Evolutionary conservation across 2,113 vertebrate species (phyloP).

Genomic region (Callipepla squamata): DNA sequence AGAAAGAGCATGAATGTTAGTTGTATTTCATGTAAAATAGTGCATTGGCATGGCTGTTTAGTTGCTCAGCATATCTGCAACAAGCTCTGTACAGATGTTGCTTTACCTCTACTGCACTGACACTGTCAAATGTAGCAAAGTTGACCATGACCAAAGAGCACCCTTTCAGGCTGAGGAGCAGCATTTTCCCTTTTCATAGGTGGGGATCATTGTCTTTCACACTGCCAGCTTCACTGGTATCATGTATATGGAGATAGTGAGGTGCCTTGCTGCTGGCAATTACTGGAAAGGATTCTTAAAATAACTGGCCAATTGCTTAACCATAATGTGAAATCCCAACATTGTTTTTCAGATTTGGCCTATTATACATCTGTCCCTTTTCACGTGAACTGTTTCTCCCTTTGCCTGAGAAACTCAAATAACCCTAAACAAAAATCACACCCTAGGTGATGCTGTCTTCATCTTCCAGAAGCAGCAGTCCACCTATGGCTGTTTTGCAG

Average conservation of each 20-base stretch:
- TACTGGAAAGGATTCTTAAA: not conserved
- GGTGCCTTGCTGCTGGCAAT: not conserved
- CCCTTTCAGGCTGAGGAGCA: not conserved
- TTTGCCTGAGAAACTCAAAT: not conserved
- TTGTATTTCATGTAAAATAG: not conserved
- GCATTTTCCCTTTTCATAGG: not conserved
- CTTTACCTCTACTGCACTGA: not conserved
- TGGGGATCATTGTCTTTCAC: not conserved
- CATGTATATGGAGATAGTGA: not conserved
- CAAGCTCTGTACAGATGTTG: not conserved
- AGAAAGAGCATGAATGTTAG: accelerated
- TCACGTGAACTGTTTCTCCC: not conserved
- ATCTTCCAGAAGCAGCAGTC: not conserved
- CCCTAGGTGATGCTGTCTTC: not conserved
- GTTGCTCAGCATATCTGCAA: not conserved
- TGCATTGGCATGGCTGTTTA: accelerated
- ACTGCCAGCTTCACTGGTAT: not conserved
- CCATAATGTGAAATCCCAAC: not conserved
- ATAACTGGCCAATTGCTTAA: not conserved
- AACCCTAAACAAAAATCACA: not conserved
- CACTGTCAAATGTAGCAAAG: not conserved
- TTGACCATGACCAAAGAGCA: not conserved
- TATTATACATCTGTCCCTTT: not conserved
- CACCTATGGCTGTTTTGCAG: not conserved
- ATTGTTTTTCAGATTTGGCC: not conserved